Evolutionary conservation across 2,888 invertebrate species (phyloP), one percentile per base, ranked within the genome.

Genomic region (Sipha maydis): DNA sequence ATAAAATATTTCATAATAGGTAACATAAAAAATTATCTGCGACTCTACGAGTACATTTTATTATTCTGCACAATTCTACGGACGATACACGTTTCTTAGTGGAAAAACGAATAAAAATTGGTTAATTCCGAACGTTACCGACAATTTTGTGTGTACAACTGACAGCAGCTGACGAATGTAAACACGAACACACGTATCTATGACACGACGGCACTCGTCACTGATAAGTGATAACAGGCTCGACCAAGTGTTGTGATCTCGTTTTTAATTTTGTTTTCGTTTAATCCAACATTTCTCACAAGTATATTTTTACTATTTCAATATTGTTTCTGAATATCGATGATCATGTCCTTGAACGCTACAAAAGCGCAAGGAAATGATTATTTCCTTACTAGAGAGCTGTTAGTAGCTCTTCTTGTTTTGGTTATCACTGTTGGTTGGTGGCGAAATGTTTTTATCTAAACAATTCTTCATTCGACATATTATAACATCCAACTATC

Each of bases 261-360:
- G 61, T 61, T 61, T 25, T 25, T 61, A 61, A 31, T 19, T 17
- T 79, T 79, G 1, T n/a, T 38, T 8, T 14, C 3, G 1, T 34
- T 28, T 28, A 48, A 14, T 48, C 14, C 28, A 7, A 21, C 3
- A 0, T 25, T 73, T 54, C 8, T 41, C 61, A 21, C 7, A 61
- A 61, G 4, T 48, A 1, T 7, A 25, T 77, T 25, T 48, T 38
- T 38, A 2, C 7, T 61, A 11, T 67, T 80, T 9, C 54, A 61
- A 28, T 19, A 56, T 9, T 7, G 8, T 25, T 14, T 67, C 25
- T 1, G 1, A 1, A 19, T 11, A 56, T 21, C 17, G 38, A 80
- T 56, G 31, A 82, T 88, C 31, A 88, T 88, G 88, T 75, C 88
- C 28, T 28, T 82, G 61, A 88, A 82, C 17, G 17, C n/a, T 11